Percentiles rank a stretch among this genome's conserved stretches.
phyloP scores from a whole-genome alignment of 2,113 vertebrate species.

The Microtus richardsoni region DNA sequence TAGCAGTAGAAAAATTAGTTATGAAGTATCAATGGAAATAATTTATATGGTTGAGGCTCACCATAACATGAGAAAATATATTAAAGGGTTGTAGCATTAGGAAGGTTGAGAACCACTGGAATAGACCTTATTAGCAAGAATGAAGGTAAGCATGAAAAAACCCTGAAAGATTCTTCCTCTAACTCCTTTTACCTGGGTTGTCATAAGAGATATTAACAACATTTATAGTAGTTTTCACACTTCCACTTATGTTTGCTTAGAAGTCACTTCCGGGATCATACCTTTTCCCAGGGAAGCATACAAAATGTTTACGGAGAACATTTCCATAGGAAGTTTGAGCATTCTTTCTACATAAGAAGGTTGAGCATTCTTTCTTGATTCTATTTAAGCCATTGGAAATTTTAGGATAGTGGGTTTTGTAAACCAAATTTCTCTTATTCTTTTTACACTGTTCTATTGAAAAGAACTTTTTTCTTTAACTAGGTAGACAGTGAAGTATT shows the following conservation, averaged over 20 bases:
- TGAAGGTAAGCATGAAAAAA: not conserved
- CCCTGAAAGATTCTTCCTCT: not conserved
- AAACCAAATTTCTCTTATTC: not conserved
- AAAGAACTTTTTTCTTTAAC: not conserved
- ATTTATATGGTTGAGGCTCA: not conserved
- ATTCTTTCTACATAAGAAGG: not conserved
- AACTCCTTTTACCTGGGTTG: not conserved
- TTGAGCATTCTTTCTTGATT: not conserved
- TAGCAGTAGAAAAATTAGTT: not conserved
- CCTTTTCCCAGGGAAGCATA: not conserved
- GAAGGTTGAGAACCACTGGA: not conserved
- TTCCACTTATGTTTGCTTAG: not conserved
- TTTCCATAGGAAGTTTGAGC: not conserved
- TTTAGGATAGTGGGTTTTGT: not conserved
- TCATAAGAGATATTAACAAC: too few species aligned
- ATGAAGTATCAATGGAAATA: not conserved
- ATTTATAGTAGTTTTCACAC: not conserved
- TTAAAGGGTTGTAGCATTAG: not conserved
- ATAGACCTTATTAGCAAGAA: not conserved
- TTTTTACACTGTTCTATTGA: not conserved
- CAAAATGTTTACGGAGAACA: not conserved
- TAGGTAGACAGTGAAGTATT: not conserved
- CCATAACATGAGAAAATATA: not conserved
- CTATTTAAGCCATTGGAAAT: too few species aligned
- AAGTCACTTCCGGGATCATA: not conserved